A percentile compares a stretch with the other conserved stretches of the same genome.
Evolutionary conservation across 2,113 vertebrate species (phyloP).

Genomic region (Grantiella picta): DNA sequence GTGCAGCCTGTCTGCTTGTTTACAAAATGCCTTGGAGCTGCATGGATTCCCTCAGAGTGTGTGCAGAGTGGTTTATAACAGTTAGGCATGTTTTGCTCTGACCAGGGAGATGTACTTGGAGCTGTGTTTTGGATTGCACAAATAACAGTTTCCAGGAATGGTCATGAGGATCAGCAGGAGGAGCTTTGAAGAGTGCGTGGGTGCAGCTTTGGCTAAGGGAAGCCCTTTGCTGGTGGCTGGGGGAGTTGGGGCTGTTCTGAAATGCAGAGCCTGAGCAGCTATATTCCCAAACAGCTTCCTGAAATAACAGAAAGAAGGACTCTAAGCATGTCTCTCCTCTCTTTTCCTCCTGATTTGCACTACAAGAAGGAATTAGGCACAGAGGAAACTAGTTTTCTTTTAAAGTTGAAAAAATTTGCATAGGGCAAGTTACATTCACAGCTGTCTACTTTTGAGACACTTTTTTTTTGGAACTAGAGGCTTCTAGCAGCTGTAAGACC

Average conservation of each 20-base stretch:
- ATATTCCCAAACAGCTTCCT: background rate
- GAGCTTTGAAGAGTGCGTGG: background rate
- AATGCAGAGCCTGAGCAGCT: background rate
- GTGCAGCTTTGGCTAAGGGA: background rate
- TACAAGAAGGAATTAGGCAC: background rate
- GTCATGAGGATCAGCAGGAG: conserved; percentile 9
- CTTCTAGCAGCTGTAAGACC: background rate
- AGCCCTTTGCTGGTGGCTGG: background rate
- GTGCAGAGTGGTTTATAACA: background rate
- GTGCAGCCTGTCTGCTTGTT: background rate
- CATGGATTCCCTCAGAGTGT: background rate
- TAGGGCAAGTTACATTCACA: background rate
- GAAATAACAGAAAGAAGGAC: background rate
- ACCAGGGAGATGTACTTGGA: background rate
- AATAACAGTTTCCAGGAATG: conserved; percentile 37
- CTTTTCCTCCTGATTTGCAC: conserved; percentile 16
- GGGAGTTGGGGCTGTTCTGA: background rate
- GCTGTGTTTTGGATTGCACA: background rate
- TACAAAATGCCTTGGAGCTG: background rate
- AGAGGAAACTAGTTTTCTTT: background rate
- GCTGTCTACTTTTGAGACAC: background rate
- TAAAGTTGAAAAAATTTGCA: background rate
- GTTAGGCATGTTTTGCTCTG: background rate
- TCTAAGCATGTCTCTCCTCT: background rate
- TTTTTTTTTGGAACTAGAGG: background rate